Evolutionary conservation across 2,113 vertebrate genomes (phyloP).

Genomic region (Scalopus aquaticus): DNA sequence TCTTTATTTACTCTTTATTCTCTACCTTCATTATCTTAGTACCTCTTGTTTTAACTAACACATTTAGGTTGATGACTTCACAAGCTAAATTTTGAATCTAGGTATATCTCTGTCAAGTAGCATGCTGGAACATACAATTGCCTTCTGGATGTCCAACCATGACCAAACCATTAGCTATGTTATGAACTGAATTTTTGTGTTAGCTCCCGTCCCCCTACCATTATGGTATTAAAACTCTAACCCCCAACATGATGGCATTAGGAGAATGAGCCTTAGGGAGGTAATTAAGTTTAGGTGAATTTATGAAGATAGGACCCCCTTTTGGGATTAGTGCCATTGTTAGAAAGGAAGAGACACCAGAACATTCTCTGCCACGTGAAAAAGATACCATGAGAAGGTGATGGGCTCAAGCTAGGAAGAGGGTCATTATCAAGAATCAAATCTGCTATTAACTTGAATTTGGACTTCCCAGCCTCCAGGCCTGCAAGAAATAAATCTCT

Average conservation of each 20-base stretch:
- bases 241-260: background rate
- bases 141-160: background rate
- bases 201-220: no score
- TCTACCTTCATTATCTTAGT: background rate
- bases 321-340: background rate
- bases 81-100: background rate
- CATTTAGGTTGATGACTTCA: background rate
- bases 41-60: background rate
- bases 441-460: background rate
- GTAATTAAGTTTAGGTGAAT: background rate
- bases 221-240: background rate
- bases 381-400: background rate
- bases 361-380: background rate
- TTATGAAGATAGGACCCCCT: background rate
- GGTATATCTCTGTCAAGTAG: background rate
- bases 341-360: background rate
- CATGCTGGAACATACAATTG: background rate
- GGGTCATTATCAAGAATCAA: background rate
- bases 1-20: background rate
- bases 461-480: background rate
- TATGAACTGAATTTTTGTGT: background rate
- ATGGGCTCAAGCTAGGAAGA: background rate
- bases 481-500: background rate
- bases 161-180: background rate
- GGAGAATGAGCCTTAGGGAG: background rate